phyloP scores from a whole-genome alignment of 2,113 vertebrate genomes.

The Mirza zaza region DNA sequence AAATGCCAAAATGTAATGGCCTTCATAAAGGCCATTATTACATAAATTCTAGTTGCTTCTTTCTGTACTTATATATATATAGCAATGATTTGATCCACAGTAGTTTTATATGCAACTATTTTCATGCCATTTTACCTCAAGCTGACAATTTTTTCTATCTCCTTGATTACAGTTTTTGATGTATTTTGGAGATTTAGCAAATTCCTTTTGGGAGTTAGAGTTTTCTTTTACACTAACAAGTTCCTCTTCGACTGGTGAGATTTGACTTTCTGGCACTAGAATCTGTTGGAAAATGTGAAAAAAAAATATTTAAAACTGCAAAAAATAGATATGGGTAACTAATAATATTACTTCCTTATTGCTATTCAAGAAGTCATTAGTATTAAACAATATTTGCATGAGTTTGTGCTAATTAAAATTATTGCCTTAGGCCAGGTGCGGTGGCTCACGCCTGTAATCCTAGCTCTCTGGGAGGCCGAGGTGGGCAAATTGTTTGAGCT shows the following conservation, averaged over 20 bases:
- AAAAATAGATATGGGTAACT: background rate
- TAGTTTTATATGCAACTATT: background rate
- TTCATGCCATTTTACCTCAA: constrained; percentile 73
- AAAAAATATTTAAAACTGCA: background rate
- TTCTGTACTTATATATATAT: background rate
- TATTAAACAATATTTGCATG: background rate
- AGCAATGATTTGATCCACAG: background rate
- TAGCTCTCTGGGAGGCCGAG: too few species aligned
- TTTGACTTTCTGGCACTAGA: constrained; percentile 92
- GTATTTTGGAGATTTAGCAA: constrained; percentile 48
- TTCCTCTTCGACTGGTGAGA: constrained; percentile 77
- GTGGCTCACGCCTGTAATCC: too few species aligned
- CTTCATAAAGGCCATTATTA: background rate
- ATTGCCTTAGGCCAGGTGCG: background rate
- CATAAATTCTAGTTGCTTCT: background rate
- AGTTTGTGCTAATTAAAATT: constrained; percentile 36
- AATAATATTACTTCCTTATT: background rate
- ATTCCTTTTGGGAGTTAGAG: constrained; percentile 53
- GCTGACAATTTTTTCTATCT: constrained; percentile 51
- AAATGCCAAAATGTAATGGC: background rate
- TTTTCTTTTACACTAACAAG: constrained; percentile 75
- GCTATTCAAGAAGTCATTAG: constrained; percentile 10
- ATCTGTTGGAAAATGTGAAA: constrained; percentile 78
- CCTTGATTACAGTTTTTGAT: constrained; percentile 56
- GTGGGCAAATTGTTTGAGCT: too few species aligned